Evolutionary conservation across 2,888 invertebrate species (phyloP).

Genomic region (Bibio marci): DNA sequence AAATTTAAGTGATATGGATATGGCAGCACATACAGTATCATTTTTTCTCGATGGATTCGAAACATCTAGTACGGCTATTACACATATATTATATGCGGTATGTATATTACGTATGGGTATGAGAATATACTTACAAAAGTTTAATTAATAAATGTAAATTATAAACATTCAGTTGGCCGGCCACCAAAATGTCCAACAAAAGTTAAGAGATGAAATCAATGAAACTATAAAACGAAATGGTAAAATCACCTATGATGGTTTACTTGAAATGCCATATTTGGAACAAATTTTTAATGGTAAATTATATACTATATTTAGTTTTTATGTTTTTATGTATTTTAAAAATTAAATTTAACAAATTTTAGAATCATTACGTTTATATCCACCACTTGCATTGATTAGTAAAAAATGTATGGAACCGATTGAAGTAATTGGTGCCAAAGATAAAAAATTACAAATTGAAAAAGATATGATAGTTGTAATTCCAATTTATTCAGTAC

Average conservation of each 20-base stretch:
- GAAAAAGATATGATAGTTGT: neutral
- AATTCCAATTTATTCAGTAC: slow-evolving; percentile 3
- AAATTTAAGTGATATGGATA: slow-evolving; percentile 14
- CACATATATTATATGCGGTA: slow-evolving; percentile 11
- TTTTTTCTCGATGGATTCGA: slow-evolving; percentile 19
- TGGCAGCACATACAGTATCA: slow-evolving; percentile 15
- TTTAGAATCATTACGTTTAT: slow-evolving; percentile 19
- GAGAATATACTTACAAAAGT: too few relatives aligned
- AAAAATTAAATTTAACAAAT: neutral
- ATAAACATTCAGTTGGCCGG: slow-evolving; percentile 15
- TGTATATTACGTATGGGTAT: too few relatives aligned
- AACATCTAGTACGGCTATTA: slow-evolving; percentile 16
- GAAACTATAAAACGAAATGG: slow-evolving; percentile 11
- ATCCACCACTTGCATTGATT: slow-evolving; percentile 14
- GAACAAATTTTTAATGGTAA: slow-evolving; percentile 18
- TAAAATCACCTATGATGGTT: slow-evolving; percentile 14
- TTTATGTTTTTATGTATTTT: neutral
- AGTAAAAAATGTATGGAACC: slow-evolving; percentile 17
- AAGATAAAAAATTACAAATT: slow-evolving; percentile 10
- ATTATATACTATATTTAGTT: neutral
- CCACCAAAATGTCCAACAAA: slow-evolving; percentile 15
- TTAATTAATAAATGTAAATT: too few relatives aligned
- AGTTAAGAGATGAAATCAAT: slow-evolving; percentile 16
- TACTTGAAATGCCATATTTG: slow-evolving; percentile 17
- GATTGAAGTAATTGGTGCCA: slow-evolving; percentile 11